A percentile compares a stretch with the other conserved stretches of the same genome.
Evolutionary conservation across 2,888 invertebrate genomes (phyloP).

Genomic region (Digitonthophagus gazella): DNA sequence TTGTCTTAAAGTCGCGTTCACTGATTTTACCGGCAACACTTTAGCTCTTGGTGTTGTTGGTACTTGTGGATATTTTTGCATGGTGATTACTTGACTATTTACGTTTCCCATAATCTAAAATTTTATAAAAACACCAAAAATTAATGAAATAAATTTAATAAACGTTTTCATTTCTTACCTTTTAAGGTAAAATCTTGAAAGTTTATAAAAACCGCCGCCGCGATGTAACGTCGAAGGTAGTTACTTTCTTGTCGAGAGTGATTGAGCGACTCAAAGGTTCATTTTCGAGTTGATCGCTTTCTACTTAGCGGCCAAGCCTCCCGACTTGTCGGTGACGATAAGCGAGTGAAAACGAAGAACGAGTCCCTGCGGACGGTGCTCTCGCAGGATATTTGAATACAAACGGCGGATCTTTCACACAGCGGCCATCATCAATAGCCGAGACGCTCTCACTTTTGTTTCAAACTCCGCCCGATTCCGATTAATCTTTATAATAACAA

Average conservation of each 20-base stretch:
- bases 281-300: background rate
- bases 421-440: background rate
- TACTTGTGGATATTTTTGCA: constrained; percentile 33
- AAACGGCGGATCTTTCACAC: background rate
- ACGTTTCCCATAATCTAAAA: constrained; percentile 47
- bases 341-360: background rate
- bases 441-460: background rate
- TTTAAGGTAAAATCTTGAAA: too few species aligned
- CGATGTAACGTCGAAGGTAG: background rate
- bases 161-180: background rate
- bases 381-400: background rate
- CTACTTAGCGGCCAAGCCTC: background rate
- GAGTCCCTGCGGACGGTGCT: background rate
- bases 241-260: background rate
- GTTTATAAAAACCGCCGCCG: too few species aligned
- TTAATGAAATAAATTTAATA: background rate
- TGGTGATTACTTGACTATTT: constrained; percentile 46
- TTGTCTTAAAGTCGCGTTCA: constrained; percentile 63
- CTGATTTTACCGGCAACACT: constrained; percentile 68
- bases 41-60: constrained; percentile 42
- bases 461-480: background rate
- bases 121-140: constrained; percentile 17
- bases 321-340: background rate
- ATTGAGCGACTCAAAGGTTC: background rate
- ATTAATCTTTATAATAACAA: background rate